Evolutionary conservation across 1,140 invertebrate genomes (phyloP).

Genomic region (Whitmania pigra): DNA sequence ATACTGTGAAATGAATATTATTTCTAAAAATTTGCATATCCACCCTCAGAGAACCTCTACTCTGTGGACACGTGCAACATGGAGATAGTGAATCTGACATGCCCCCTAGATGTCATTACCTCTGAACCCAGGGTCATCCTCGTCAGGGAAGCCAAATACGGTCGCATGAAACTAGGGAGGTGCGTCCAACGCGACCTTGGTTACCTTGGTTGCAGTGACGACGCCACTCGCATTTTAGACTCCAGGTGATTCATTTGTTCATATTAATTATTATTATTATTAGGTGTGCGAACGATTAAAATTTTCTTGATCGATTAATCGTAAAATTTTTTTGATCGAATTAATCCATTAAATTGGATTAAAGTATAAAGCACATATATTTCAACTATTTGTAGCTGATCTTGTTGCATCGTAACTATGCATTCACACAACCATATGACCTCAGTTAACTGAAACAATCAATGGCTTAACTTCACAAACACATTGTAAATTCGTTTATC

Average conservation of each 20-base stretch:
- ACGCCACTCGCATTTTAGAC: neutral
- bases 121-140: neutral
- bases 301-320: too few species aligned
- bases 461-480: too few species aligned
- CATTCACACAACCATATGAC: too few species aligned
- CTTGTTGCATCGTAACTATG: too few species aligned
- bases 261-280: too few species aligned
- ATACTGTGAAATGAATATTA: neutral
- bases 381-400: too few species aligned
- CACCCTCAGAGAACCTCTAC: neutral
- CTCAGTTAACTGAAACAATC: too few species aligned
- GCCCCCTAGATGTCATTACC: neutral
- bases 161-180: slow-evolving; percentile 9
- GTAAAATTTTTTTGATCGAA: too few species aligned
- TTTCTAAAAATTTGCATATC: neutral
- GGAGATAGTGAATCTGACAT: neutral
- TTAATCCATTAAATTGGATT: too few species aligned
- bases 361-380: too few species aligned
- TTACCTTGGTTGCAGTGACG: slow-evolving; percentile 7
- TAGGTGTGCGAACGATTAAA: too few species aligned
- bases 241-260: neutral
- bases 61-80: neutral
- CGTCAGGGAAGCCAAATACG: slow-evolving; percentile 3
- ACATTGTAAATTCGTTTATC: too few species aligned
- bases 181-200: slow-evolving; percentile 13